Evolutionary conservation across 2,113 vertebrate species (phyloP).

Genomic region (Cyphomyrus plagiostoma): DNA sequence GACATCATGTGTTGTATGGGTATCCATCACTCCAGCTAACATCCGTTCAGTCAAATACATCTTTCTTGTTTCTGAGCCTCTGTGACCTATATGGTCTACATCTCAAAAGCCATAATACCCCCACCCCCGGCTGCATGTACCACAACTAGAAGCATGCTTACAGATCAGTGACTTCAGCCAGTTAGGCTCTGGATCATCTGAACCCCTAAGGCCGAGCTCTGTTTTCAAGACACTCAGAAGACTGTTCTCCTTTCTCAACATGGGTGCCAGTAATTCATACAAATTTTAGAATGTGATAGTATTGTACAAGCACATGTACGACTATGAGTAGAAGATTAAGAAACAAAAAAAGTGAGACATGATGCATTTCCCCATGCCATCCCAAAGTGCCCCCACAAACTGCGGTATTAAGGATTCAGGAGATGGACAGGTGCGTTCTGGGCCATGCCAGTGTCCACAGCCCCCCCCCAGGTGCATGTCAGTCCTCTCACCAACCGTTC

Average conservation of each 20-base stretch:
- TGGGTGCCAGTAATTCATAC: background rate
- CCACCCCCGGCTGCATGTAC: background rate
- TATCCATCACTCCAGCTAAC: background rate
- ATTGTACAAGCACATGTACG: background rate
- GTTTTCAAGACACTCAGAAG: background rate
- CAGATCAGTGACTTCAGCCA: background rate
- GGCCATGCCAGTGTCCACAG: background rate
- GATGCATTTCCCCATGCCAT: background rate
- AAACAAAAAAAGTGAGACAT: background rate
- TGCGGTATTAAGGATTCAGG: background rate
- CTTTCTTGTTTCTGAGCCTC: background rate
- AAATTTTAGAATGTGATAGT: background rate
- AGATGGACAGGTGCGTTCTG: background rate
- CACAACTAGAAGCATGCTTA: background rate
- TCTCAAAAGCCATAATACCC: background rate
- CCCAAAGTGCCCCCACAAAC: background rate
- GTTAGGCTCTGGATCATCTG: background rate
- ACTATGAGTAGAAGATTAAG: background rate
- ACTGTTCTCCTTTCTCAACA: background rate
- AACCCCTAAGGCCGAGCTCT: background rate
- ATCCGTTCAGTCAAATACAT: background rate
- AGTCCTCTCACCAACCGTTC: background rate
- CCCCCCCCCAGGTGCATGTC: background rate
- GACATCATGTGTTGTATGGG: background rate
- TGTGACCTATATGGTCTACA: background rate